Base-by-base conservation (phyloP, 2,113 vertebrate species). In the Podarcis cretensis region DNA sequence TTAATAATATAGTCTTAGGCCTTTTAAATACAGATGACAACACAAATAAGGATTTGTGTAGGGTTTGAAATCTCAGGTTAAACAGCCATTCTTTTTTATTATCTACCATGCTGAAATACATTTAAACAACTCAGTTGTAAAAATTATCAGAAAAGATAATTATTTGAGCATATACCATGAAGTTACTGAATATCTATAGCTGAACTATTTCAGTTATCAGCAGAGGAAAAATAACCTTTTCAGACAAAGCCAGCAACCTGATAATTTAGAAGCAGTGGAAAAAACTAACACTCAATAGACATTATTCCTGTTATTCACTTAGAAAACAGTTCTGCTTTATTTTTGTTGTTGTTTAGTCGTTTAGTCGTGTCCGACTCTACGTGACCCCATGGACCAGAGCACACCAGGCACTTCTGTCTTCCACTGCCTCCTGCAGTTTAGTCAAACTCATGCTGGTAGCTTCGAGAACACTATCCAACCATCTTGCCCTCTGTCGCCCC, bases 31-130 rank as follows among this genome's bases (percentile, higher is more conserved):
- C 9, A 54, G 48, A 54, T 2, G 48, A 54, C 48, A 54, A 87
- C 80, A 87, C 48, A 81, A 59, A 73, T 80, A 73, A 35, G 48
- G 48, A 81, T 73, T 71, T 81, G n/a, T 87, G 69, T 25, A 71
- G 48, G 8, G 14, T 80, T 80, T 81, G 66, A n/a, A 9, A 80
- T 87, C 63, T 87, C 75, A 87, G 30, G 30, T 25, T 57, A 54
- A 69, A 69, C 32, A 5, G 4, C 59, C 23, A 76, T 16, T 85
- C 54, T 40, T 85, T 77, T 77, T 65, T 77, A 85, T 77, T 54
- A 25, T 27, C 57, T 76, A 25, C n/a, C 65, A 68, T 68, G 20
- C 6, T 54, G 77, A 77, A 43, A 6, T 48, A 84, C 8, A 65
- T 16, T 54, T 35, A 75, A 65, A 27, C 10, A 65, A 6, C 20